Evolutionary conservation across 2,888 invertebrate species (phyloP).

Genomic region (Leucophora obtusa): DNA sequence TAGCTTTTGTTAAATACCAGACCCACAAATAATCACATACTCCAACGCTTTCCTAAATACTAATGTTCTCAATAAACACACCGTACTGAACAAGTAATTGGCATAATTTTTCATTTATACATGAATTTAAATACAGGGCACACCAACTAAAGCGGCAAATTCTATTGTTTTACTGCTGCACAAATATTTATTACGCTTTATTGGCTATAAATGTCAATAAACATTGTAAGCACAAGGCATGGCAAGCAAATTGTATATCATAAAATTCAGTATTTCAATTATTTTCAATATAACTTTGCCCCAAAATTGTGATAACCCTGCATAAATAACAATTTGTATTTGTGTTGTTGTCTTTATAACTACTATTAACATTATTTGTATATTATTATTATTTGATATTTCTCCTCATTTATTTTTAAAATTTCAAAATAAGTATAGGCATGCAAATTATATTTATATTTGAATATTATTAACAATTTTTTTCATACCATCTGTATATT

Average conservation of each 20-base stretch:
- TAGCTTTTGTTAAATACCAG: too few relatives aligned
- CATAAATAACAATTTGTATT: neutral
- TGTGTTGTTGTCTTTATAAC: neutral
- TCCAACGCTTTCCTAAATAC: neutral
- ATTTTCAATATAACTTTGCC: too few relatives aligned
- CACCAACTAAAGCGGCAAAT: too few relatives aligned
- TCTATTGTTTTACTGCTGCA: too few relatives aligned
- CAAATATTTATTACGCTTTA: too few relatives aligned
- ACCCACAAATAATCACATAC: neutral
- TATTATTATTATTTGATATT: neutral
- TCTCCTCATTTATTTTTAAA: neutral
- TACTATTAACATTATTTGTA: neutral
- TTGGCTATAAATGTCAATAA: too few relatives aligned
- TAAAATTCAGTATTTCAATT: too few relatives aligned
- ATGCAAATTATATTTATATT: too few relatives aligned
- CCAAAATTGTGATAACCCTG: neutral
- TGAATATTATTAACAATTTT: too few relatives aligned
- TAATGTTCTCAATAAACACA: neutral
- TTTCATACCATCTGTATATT: neutral
- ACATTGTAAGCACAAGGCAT: too few relatives aligned
- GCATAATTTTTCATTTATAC: neutral
- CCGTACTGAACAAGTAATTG: neutral
- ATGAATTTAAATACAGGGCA: neutral
- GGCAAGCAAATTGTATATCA: too few relatives aligned
- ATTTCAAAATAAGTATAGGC: neutral